phyloP scores from a whole-genome alignment of 2,888 invertebrate species.

The Pilophorus perplexus region DNA sequence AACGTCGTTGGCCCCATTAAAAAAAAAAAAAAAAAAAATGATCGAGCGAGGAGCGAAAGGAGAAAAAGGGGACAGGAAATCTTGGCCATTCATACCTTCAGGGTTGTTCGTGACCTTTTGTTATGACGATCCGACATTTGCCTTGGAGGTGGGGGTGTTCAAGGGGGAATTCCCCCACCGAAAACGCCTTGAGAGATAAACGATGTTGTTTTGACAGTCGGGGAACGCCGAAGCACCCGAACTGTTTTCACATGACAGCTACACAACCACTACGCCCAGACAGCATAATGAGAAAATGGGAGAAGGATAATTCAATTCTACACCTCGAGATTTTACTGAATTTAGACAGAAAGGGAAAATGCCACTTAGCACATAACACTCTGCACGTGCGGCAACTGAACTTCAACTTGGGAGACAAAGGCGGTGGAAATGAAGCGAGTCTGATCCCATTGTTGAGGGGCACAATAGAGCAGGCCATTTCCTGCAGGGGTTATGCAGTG shows the following conservation, averaged over 20 bases:
- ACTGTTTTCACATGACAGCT: not conserved
- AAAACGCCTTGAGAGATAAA: conserved; percentile 6
- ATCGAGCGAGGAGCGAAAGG: not conserved
- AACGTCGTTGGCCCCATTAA: too few species aligned
- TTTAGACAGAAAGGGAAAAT: too few species aligned
- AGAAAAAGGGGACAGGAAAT: not conserved
- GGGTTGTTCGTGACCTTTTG: not conserved
- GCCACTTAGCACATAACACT: too few species aligned
- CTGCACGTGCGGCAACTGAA: too few species aligned
- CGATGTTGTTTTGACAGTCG: conserved; percentile 29
- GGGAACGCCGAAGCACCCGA: not conserved
- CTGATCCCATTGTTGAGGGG: too few species aligned
- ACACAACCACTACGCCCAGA: too few species aligned
- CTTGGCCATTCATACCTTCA: not conserved
- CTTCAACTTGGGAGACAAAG: too few species aligned
- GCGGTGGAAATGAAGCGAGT: too few species aligned
- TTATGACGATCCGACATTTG: not conserved
- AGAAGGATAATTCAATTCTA: not conserved
- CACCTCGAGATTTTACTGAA: too few species aligned
- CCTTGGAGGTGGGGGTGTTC: not conserved
- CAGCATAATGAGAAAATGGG: not conserved
- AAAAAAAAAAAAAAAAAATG: too few species aligned
- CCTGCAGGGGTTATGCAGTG: too few species aligned
- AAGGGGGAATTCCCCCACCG: not conserved
- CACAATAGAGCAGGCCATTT: too few species aligned